Percentiles rank a stretch among this genome's conserved stretches.
Conservation (phyloP, 2,113 vertebrate genomes). For the Cyphomyrus plagiostoma region DNA sequence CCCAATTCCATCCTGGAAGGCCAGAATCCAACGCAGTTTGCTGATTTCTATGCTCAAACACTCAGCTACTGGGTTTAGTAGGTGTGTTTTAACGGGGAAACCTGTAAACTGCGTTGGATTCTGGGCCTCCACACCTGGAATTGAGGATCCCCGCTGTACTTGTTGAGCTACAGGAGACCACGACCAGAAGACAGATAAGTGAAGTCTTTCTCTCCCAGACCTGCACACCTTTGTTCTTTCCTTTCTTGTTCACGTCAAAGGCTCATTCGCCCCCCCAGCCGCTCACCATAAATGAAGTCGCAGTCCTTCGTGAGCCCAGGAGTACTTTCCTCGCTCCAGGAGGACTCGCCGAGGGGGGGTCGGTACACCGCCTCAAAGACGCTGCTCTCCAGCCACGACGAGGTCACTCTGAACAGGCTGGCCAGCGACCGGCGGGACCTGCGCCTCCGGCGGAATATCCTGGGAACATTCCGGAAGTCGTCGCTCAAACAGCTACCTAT, state of each 20-base stretch:
- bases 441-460: slow-evolving; percentile 66
- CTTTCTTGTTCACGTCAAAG: neutral
- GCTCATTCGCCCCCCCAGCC: no score
- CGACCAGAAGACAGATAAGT: neutral
- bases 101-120: neutral
- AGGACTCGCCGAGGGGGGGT: slow-evolving; percentile 28
- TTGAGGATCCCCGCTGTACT: neutral
- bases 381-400: slow-evolving; percentile 62
- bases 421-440: slow-evolving; percentile 54
- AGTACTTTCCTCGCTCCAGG: slow-evolving; percentile 41
- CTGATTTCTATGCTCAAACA: neutral
- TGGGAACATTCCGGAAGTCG: slow-evolving; percentile 29
- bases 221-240: neutral
- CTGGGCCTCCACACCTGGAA: neutral
- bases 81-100: neutral
- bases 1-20: neutral
- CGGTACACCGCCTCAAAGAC: slow-evolving; percentile 47
- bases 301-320: slow-evolving; percentile 36
- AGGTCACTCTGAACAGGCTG: slow-evolving; percentile 57
- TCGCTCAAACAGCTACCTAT: neutral
- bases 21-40: neutral
- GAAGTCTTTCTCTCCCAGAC: neutral
- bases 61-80: neutral
- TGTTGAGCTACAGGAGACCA: neutral
- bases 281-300: slow-evolving; percentile 55